Evolutionary conservation across 1,140 invertebrate genomes (phyloP).

Genomic region (Tetranychus cinnabarinus): DNA sequence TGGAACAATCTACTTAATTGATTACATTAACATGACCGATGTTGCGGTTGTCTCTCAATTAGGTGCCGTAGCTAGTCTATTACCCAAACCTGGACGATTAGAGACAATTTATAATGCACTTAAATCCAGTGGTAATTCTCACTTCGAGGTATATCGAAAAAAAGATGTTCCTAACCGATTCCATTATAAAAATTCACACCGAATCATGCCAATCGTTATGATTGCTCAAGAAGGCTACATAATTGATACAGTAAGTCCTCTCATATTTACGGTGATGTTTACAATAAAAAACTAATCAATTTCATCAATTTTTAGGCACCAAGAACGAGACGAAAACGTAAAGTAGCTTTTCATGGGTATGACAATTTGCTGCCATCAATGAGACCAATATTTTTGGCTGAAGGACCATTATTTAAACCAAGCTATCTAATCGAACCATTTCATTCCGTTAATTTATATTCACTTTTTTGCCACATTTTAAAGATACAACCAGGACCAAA

Average conservation of each 20-base stretch:
- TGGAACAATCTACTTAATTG: constrained; percentile 17
- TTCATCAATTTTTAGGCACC: neutral
- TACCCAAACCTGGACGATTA: neutral
- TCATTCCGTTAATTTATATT: constrained; percentile 24
- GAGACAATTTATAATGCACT: neutral
- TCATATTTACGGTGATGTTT: neutral
- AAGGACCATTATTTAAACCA: constrained; percentile 22
- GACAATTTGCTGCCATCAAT: constrained; percentile 17
- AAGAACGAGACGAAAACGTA: neutral
- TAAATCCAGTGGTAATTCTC: neutral
- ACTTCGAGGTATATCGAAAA: constrained; percentile 15
- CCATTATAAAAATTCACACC: constrained; percentile 17
- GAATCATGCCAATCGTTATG: constrained; percentile 5
- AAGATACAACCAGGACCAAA: constrained; percentile 20
- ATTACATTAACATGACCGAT: neutral
- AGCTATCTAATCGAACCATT: constrained; percentile 15
- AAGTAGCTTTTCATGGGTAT: constrained; percentile 19
- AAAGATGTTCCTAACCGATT: constrained; percentile 20
- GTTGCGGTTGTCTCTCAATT: neutral
- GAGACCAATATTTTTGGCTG: constrained; percentile 25
- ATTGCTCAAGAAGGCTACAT: constrained; percentile 8
- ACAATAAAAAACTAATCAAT: neutral
- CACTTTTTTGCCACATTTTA: constrained; percentile 23
- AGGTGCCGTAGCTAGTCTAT: neutral
- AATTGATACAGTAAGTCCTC: constrained; percentile 19